A percentile compares a stretch with the other conserved stretches of the same genome.
These are phyloP conservation scores for Rafetus swinhoei DNA, from an alignment of 2,113 vertebrate genomes.

Conservation along the genomic window DNA sequence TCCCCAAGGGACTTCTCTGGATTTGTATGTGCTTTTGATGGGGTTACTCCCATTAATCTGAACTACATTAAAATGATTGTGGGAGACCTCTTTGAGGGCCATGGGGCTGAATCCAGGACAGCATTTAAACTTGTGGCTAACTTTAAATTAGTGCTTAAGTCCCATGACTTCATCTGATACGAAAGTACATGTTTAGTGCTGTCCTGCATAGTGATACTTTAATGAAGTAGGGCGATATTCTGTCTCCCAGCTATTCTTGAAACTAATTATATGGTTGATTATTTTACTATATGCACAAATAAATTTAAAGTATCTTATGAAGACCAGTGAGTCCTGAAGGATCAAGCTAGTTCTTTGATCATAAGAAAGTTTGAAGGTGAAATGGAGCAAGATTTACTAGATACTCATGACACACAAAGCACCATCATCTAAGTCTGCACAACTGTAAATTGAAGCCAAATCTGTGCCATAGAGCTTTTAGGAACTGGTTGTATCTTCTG, in stretches of 20 bases:
- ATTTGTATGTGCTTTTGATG: background rate
- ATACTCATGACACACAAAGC: rapidly evolving
- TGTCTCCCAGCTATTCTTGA: background rate
- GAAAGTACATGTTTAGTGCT: background rate
- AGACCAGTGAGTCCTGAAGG: background rate
- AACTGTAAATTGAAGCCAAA: background rate
- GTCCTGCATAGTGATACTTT: background rate
- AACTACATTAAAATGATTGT: background rate
- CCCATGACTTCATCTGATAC: background rate
- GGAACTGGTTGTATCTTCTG: background rate
- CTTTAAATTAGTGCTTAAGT: background rate
- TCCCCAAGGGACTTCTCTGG: background rate
- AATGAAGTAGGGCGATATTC: background rate
- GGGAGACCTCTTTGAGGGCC: background rate
- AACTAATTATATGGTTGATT: background rate
- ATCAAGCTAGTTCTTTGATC: background rate
- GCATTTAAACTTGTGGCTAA: background rate
- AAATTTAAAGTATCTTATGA: background rate
- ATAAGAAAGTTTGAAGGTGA: background rate
- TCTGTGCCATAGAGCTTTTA: background rate
- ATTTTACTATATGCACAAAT: background rate
- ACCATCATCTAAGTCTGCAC: background rate
- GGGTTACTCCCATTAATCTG: background rate
- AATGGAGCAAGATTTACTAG: background rate
- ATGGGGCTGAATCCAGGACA: background rate